Evolutionary conservation across 2,113 vertebrate genomes (phyloP).

Genomic region (Montifringilla adamsi): DNA sequence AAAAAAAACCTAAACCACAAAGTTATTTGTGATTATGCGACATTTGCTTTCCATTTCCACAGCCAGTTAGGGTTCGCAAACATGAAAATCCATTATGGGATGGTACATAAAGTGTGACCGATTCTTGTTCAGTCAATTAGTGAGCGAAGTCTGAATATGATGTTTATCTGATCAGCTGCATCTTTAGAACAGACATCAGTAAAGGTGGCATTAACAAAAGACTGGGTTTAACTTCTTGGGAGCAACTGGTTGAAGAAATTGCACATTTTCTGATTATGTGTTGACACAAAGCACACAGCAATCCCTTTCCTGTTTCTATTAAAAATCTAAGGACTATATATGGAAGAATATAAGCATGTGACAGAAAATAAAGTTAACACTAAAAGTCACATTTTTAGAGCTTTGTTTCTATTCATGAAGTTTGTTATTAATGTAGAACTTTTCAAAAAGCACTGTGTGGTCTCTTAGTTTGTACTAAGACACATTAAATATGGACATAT

Average conservation of each 20-base stretch:
- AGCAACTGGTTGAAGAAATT: background rate
- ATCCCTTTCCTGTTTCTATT: background rate
- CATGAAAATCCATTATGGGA: conserved; percentile 90
- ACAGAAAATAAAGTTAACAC: background rate
- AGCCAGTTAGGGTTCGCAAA: conserved; percentile 88
- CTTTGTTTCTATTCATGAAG: conserved; percentile 32
- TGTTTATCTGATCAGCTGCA: conserved; percentile 71
- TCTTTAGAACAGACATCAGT: background rate
- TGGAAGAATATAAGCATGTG: background rate
- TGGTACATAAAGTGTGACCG: conserved; percentile 86
- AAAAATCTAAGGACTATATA: conserved; percentile 18
- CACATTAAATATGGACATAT: conserved; percentile 60
- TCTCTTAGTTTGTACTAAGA: conserved; percentile 37
- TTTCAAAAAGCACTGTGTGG: background rate
- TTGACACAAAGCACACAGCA: background rate
- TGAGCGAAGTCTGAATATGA: conserved; percentile 71
- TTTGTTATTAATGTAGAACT: conserved; percentile 15
- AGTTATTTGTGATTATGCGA: conserved; percentile 82
- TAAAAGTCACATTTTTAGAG: conserved; percentile 36
- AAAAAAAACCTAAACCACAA: conserved; percentile 1
- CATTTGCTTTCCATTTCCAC: conserved; percentile 87
- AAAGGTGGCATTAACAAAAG: background rate
- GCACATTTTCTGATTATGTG: background rate
- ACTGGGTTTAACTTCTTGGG: background rate
- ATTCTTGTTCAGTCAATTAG: conserved; percentile 89